Evolutionary conservation across 1,140 invertebrate species (phyloP), one percentile per base, ranked within the genome.

Genomic region (Lasioglossum albipes): DNA sequence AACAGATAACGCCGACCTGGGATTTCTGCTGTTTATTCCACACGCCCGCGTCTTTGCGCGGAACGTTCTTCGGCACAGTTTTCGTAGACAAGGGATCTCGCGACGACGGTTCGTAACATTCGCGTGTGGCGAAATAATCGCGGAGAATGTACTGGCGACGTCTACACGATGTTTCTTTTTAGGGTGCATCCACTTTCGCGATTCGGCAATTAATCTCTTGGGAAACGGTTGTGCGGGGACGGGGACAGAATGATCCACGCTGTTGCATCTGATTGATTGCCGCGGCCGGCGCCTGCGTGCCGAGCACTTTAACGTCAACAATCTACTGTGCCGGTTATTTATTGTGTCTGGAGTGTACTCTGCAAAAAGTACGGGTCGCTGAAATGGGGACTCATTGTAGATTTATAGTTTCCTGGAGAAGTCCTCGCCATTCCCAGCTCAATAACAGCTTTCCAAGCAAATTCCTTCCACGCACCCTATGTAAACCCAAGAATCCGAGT

Each of bases 1-100:
- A 78, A 72, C 45, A 78, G 76, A 78, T 78, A 78, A 78, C 76
- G 45, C 27, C 59, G 16, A 7, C 52, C 59, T 2, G 68, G 45
- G 59, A 72, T 72, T 54, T 72, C 68, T 22, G 31, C 45, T 72
- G 68, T 72, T 78, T 72, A 72, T n/a, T 59, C 20, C 41, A 22
- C 45, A 13, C 7, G 16, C 12, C 16, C 22, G n/a, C 45, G 10
- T 12, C 45, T 45, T 45, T 12, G 7, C 45, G 45, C 0, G 13
- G 45, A 12, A 49, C 10, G 13, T 10, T 10, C 57, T 22, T 27
- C 31, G 13, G 10, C 54, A 54, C 61, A 0, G 27, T 31, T 27
- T 7, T 49, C 45, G 45, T 49, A 18, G 41, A 42, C 65, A 2
- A 2, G 20, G 20, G 2, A 61, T 36, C 36, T 0, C 59, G 22